Evolutionary conservation across 2,113 vertebrate genomes (phyloP), one percentile per base, ranked within the genome.

Genomic region (Phalacrocorax carbo): DNA sequence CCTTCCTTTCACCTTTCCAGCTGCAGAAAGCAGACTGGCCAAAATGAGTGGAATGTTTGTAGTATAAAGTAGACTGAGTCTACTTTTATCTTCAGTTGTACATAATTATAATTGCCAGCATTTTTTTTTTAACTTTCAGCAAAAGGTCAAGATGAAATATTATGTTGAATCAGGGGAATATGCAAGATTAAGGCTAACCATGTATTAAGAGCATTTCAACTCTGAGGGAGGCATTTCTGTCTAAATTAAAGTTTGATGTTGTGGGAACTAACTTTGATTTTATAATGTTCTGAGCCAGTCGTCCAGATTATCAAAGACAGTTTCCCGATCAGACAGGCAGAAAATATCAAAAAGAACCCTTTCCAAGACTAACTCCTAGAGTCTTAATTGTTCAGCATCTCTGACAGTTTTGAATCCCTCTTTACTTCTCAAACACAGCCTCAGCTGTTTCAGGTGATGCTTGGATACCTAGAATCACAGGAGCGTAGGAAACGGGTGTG

Each of bases 221-320:
- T 96, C 94, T 49, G 86, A 92, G 93, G 92, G 88, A 94, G 86
- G 88, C 88, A 85, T 84, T 96, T 96, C 91, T 95, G 70, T 92
- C 73, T 82, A 82, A 93, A 95, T 92, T 95, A 94, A 96, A 94
- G 72, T 96, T 95, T 95, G 95, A 89, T 97, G 91, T 69, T 46
- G 29, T 92, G 95, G 86, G 95, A 92, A 40, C 91, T 91, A 72
- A 72, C 91, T 96, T 96, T 94, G 95, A 95, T 97, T 96, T 96
- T 55, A 48, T 87, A 84, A 86, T 81, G 88, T 94, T 96, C 85
- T 93, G 85, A 96, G 92, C 62, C 85, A 88, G 72, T 75, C 77
- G 0, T 91, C 88, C 73, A 66, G 62, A 92, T 89, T 94, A 94
- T 94, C 95, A 95, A 96, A 96, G 93, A 57, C 86, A 91, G 79